phyloP scores from a whole-genome alignment of 2,888 invertebrate species.

The Nomada ferruginata region DNA sequence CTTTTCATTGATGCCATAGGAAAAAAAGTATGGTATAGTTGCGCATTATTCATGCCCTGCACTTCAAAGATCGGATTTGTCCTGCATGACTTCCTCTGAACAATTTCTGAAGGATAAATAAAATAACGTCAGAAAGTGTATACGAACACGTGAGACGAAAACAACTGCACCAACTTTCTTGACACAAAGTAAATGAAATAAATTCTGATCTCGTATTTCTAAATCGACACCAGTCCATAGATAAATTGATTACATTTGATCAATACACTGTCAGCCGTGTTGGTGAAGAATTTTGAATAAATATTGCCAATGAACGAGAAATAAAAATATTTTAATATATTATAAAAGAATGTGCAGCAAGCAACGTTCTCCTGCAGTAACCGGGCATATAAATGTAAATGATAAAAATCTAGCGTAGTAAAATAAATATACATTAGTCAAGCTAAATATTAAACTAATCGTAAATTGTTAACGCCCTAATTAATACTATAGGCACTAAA shows the following conservation, averaged over 20 bases:
- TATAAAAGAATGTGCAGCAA: constrained; percentile 18
- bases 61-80: constrained; percentile 75
- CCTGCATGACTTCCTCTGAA: constrained; percentile 80
- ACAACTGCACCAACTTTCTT: constrained; percentile 44
- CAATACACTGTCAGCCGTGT: constrained; percentile 14
- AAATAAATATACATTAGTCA: constrained; percentile 64
- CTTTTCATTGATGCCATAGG: constrained; percentile 45
- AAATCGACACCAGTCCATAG: background rate
- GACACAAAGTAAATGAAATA: constrained; percentile 14
- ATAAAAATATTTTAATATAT: constrained; percentile 3
- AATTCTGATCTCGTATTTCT: constrained; percentile 1
- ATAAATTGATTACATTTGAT: background rate
- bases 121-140: constrained; percentile 52
- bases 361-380: background rate
- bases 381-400: constrained; percentile 6
- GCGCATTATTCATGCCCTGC: constrained; percentile 40
- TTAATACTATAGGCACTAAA: constrained; percentile 53
- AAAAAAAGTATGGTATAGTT: constrained; percentile 27
- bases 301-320: constrained; percentile 12
- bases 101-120: constrained; percentile 77
- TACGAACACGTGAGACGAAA: constrained; percentile 35
- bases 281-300: constrained; percentile 32
- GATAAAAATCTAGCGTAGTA: constrained; percentile 34
- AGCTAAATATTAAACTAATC: constrained; percentile 54
- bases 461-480: constrained; percentile 18